These are phyloP conservation scores for Apodemus agrarius DNA, from an alignment of 2,797 vertebrate genomes.

Conservation along the genomic window DNA sequence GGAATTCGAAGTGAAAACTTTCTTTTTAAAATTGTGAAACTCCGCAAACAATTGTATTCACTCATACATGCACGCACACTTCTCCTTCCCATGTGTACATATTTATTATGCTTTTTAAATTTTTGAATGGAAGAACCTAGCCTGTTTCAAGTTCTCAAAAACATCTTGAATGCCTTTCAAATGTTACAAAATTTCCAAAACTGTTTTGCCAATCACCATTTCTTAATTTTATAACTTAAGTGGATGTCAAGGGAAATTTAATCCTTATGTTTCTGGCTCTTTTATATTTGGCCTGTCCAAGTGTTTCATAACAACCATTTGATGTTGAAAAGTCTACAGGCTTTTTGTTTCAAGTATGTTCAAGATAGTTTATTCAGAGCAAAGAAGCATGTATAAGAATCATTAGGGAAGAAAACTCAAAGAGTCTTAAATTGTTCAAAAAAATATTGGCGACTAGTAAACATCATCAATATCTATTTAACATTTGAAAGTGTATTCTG, in stretches of 20 bases:
- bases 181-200: slow-evolving; percentile 76
- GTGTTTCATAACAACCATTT: slow-evolving; percentile 74
- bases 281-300: slow-evolving; percentile 60
- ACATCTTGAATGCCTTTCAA: slow-evolving; percentile 80
- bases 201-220: slow-evolving; percentile 73
- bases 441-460: slow-evolving; percentile 42
- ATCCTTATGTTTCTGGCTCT: slow-evolving; percentile 76
- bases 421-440: slow-evolving; percentile 19
- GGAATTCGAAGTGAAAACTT: neutral
- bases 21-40: slow-evolving; percentile 44
- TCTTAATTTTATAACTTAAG: slow-evolving; percentile 79
- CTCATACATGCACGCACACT: neutral
- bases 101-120: slow-evolving; percentile 44
- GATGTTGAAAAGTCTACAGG: slow-evolving; percentile 57
- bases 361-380: slow-evolving; percentile 54
- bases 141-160: slow-evolving; percentile 70
- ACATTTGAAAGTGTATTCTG: neutral
- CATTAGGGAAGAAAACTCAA: slow-evolving; percentile 31
- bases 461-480: slow-evolving; percentile 53
- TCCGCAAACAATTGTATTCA: neutral
- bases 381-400: slow-evolving; percentile 47
- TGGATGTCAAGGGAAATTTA: slow-evolving; percentile 75
- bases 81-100: slow-evolving; percentile 31
- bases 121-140: slow-evolving; percentile 51
- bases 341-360: slow-evolving; percentile 60